Evolutionary conservation across 2,888 invertebrate genomes (phyloP).

Genomic region (Thereva unica): DNA sequence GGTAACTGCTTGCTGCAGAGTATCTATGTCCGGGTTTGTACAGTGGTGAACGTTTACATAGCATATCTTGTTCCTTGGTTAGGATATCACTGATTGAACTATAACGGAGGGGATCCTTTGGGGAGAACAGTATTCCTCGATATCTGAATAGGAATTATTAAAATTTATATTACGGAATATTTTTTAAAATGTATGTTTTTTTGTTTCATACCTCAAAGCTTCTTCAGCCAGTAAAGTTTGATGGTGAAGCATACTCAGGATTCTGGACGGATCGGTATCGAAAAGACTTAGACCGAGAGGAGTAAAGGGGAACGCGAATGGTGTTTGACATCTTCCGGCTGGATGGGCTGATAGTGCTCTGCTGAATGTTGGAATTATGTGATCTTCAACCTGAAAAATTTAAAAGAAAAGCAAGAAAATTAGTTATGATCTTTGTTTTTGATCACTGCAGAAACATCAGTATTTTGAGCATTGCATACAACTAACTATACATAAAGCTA

Average conservation of each 20-base stretch:
- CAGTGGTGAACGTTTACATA: constrained; percentile 39
- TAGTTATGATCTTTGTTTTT: not conserved
- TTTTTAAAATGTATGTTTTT: not conserved
- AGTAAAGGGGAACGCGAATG: constrained; percentile 63
- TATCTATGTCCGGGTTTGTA: constrained; percentile 37
- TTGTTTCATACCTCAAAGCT: constrained; percentile 53
- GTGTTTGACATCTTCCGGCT: constrained; percentile 59
- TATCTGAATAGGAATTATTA: constrained; percentile 46
- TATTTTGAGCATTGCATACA: not conserved
- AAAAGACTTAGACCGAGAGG: constrained; percentile 58
- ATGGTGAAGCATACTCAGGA: constrained; percentile 62
- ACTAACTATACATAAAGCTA: not conserved
- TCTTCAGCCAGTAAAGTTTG: constrained; percentile 59
- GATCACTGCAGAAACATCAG: not conserved
- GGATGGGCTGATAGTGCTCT: constrained; percentile 44
- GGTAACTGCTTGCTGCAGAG: constrained; percentile 45
- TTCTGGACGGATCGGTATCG: constrained; percentile 61
- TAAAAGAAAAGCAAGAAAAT: constrained; percentile 4
- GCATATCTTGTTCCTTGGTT: constrained; percentile 54
- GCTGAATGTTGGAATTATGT: constrained; percentile 44
- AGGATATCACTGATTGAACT: constrained; percentile 56
- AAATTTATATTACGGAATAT: not conserved
- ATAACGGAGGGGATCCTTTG: constrained; percentile 55
- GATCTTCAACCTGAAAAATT: constrained; percentile 42
- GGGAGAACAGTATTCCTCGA: constrained; percentile 53